Conservation (phyloP, 2,113 vertebrate genomes). For the Xenopus laevis region DNA sequence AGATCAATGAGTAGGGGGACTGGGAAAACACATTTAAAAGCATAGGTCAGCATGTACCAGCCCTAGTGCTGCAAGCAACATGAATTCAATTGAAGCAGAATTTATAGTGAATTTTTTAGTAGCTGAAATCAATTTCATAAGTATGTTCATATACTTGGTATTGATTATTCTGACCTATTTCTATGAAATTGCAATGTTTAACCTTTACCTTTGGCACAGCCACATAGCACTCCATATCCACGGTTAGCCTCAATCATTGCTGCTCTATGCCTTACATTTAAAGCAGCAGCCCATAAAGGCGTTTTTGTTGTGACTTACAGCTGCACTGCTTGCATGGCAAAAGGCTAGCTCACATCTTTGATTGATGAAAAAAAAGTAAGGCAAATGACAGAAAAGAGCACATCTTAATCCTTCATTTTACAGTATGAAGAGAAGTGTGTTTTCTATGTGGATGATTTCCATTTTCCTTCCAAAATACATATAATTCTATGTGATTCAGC, state of each 20-base stretch:
- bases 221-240: background rate
- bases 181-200: conserved; percentile 34
- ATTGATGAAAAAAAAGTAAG: conserved; percentile 20
- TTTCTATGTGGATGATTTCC: no score
- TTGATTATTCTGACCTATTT: conserved; percentile 37
- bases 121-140: conserved; percentile 38
- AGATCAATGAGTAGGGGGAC: conserved; percentile 40
- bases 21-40: conserved; percentile 42
- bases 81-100: conserved; percentile 29
- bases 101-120: conserved; percentile 34
- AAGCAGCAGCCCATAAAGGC: background rate
- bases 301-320: background rate
- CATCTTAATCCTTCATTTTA: no score
- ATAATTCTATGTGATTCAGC: no score
- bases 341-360: background rate
- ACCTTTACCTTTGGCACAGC: conserved; percentile 7
- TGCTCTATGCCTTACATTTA: background rate
- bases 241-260: background rate
- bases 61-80: conserved; percentile 27
- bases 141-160: conserved; percentile 26
- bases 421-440: no score
- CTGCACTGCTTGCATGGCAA: conserved; percentile 11
- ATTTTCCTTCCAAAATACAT: no score
- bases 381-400: background rate
- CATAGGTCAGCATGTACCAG: conserved; percentile 28